Evolutionary conservation across 2,888 invertebrate genomes (phyloP).

Genomic region (Dusona sp.): DNA sequence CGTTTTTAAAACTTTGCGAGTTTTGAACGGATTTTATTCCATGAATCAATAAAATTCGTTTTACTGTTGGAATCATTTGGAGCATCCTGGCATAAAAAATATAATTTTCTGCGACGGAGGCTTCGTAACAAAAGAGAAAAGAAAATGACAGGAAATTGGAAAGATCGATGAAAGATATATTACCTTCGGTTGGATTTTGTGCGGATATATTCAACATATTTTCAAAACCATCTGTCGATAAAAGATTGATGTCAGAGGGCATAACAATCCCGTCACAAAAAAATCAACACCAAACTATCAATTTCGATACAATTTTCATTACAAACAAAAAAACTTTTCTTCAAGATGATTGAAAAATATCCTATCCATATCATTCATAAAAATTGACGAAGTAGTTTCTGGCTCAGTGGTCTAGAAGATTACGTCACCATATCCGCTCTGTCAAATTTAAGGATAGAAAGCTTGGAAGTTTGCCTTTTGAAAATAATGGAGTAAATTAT

Average conservation of each 20-base stretch:
- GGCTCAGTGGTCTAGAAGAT: not conserved
- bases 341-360: not conserved
- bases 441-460: not conserved
- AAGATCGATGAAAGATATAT: not conserved
- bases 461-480: no score
- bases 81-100: no score
- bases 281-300: not conserved
- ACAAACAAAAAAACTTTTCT: not conserved
- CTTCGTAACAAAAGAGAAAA: not conserved
- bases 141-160: not conserved
- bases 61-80: no score
- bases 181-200: constrained; percentile 28
- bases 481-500: no score
- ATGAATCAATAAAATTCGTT: not conserved
- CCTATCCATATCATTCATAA: not conserved
- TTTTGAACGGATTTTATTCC: no score
- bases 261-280: not conserved
- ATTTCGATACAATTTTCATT: not conserved
- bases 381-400: not conserved
- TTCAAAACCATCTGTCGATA: constrained; percentile 37
- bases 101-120: not conserved
- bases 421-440: no score
- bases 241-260: not conserved
- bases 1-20: no score
- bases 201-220: not conserved